Evolutionary conservation across 2,113 vertebrate species (phyloP), one percentile per base, ranked within the genome.

Genomic region (Accipiter cooperii): DNA sequence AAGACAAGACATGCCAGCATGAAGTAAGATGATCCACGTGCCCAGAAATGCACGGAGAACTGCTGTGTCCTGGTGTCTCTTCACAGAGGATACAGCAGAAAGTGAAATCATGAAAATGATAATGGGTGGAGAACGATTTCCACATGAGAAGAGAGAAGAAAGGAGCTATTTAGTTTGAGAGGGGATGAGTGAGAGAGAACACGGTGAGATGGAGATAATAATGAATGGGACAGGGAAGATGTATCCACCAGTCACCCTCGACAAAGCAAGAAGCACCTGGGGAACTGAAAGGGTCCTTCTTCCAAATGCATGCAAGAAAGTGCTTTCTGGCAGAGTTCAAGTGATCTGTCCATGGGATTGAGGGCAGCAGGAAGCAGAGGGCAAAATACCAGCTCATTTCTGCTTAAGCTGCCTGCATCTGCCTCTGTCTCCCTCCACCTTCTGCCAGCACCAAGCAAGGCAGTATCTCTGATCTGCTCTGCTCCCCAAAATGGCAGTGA

Each of bases 81-180:
- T 90, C 89, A 66, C 86, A 90, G 66, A 49, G 89, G 54, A 74
- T 31, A 40, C 8, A 31, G 89, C 86, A 94, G 76, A 93, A 89
- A 87, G 93, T 33, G 89, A 92, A 96, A 95, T 96, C 24, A 66
- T 88, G 95, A 89, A 86, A 94, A 94, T 90, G 91, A 89, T 96
- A 93, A 96, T 92, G 93, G 95, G 84, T 96, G 91, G 95, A 77
- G 94, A 96, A 75, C 0, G 0, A 73, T 96, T 97, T 97, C 96
- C 96, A 96, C 96, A 90, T 96, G 95, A 96, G 91, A 68, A 96
- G 96, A 97, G 95, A 95, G 86, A 52, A 93, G 86, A 95, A 97
- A 95, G 80, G 80, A 94, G 91, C 86, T 96, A 96, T 97, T 97
- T 96, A 87, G 71, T 86, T 80, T 90, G 83, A 92, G 91, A 79